Conservation (phyloP, 2,888 invertebrate genomes). For the Trichopria drosophilae region DNA sequence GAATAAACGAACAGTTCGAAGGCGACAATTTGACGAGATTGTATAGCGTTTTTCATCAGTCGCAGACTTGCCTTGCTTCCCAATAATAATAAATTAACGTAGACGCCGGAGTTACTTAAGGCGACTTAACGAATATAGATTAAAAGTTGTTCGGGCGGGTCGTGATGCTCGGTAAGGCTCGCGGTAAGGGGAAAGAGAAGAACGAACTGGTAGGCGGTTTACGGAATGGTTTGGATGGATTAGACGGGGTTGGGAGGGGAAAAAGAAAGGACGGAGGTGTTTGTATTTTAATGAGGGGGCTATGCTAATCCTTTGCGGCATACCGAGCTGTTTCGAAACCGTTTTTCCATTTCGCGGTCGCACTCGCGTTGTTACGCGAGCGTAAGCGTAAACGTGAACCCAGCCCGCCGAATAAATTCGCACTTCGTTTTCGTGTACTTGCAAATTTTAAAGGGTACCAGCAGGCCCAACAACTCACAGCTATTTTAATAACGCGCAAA, state of each 20-base stretch:
- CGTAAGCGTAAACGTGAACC: conserved; percentile 34
- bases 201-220: conserved; percentile 27
- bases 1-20: too few species aligned
- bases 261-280: conserved; percentile 46
- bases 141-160: conserved; percentile 53
- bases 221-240: conserved; percentile 31
- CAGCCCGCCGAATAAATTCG: conserved; percentile 50
- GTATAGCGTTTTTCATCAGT: too few species aligned
- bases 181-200: conserved; percentile 21
- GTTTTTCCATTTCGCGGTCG: conserved; percentile 48
- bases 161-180: conserved; percentile 17
- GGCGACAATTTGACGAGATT: conserved; percentile 8
- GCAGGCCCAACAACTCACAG: conserved; percentile 42
- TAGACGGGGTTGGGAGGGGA: conserved; percentile 23
- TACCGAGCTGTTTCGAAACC: conserved; percentile 37
- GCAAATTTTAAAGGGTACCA: conserved; percentile 49
- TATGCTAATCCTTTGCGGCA: conserved; percentile 56
- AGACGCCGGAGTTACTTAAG: conserved; percentile 51
- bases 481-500: conserved; percentile 45
- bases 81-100: conserved; percentile 52
- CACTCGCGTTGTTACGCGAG: conserved; percentile 31
- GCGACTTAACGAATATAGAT: conserved; percentile 57
- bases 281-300: conserved; percentile 58
- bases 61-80: conserved; percentile 8
- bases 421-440: conserved; percentile 50